Conservation (phyloP, 2,113 vertebrate species). For the Agapornis roseicollis region DNA sequence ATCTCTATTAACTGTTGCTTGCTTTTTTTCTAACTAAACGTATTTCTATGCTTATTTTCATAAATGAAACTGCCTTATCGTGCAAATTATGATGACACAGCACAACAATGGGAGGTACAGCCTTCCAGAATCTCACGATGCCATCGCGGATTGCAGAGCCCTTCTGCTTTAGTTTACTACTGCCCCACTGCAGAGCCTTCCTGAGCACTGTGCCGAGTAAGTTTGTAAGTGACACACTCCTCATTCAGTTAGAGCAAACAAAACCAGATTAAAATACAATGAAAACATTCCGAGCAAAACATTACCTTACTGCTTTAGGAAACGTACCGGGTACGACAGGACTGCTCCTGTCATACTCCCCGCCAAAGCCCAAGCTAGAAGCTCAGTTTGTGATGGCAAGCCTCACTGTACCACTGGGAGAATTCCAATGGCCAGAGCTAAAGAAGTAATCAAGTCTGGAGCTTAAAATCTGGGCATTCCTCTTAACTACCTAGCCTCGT, state of each 20-base stretch:
- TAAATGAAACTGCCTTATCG: slow-evolving; percentile 20
- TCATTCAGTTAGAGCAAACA: not conserved
- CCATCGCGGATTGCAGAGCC: not conserved
- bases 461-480: not conserved
- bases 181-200: not conserved
- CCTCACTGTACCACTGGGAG: not conserved
- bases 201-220: not conserved
- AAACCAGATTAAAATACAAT: not conserved
- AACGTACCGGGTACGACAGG: not conserved
- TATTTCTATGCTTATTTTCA: not conserved
- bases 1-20: not conserved
- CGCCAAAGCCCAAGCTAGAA: not conserved
- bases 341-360: not conserved
- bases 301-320: not conserved
- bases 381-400: not conserved
- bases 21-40: not conserved
- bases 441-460: not conserved
- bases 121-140: not conserved
- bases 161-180: not conserved
- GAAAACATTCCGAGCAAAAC: not conserved
- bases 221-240: not conserved
- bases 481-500: not conserved
- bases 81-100: not conserved
- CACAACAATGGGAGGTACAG: not conserved
- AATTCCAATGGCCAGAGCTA: not conserved